phyloP scores from a whole-genome alignment of 2,888 invertebrate genomes.

The Magallana nippona region DNA sequence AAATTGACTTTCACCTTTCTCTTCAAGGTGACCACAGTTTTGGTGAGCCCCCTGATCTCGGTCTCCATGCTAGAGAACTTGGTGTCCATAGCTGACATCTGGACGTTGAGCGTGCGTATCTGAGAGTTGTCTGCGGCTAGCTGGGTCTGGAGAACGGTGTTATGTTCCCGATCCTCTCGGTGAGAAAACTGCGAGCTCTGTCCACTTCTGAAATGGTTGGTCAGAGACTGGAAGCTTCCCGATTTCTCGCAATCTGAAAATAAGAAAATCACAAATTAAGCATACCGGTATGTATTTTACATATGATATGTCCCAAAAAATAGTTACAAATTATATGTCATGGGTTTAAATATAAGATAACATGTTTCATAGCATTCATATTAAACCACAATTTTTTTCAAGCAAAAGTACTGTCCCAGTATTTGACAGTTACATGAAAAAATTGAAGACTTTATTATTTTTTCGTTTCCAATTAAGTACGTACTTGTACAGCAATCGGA shows the following conservation, averaged over 20 bases:
- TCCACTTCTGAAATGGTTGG: conserved; percentile 71
- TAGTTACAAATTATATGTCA: too few species aligned
- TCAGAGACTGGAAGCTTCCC: conserved; percentile 78
- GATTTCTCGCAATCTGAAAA: conserved; percentile 78
- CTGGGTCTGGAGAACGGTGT: not conserved
- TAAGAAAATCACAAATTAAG: not conserved
- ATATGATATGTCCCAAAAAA: too few species aligned
- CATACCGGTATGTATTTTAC: too few species aligned
- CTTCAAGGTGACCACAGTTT: conserved; percentile 82
- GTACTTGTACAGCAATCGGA: conserved; percentile 79
- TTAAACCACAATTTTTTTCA: too few species aligned
- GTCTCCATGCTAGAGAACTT: conserved; percentile 82
- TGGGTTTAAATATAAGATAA: too few species aligned
- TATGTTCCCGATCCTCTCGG: conserved; percentile 64
- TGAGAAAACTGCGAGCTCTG: conserved; percentile 45
- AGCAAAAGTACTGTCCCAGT: too few species aligned
- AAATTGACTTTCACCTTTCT: conserved; percentile 77
- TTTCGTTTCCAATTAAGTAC: conserved; percentile 27
- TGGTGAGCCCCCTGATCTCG: conserved; percentile 82
- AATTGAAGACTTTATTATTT: not conserved
- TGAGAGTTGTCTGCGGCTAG: conserved; percentile 20
- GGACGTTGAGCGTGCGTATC: conserved; percentile 58
- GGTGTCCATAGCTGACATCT: conserved; percentile 72
- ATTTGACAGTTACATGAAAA: too few species aligned
- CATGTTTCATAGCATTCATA: too few species aligned